A percentile compares a stretch with the other conserved stretches of the same genome.
Conservation (phyloP, 1,140 invertebrate species). For the Cyclargus thomasi region DNA sequence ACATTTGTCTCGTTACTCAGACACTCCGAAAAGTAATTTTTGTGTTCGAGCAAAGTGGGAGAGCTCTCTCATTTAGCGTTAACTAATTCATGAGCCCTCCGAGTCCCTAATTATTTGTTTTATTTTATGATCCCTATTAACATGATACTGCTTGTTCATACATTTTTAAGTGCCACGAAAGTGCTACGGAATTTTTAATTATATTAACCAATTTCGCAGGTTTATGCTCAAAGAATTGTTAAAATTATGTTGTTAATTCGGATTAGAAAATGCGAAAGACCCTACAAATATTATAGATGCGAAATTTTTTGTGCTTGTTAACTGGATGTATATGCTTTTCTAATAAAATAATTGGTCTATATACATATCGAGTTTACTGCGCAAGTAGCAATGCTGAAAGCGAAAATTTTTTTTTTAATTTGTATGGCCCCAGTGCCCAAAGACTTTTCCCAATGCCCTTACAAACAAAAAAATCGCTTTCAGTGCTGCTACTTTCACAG, state of each 20-base stretch:
- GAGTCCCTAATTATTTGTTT: slow-evolving; percentile 63
- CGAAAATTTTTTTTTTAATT: no score
- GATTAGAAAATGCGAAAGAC: no score
- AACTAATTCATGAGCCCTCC: slow-evolving; percentile 65
- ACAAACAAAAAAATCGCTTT: no score
- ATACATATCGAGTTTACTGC: no score
- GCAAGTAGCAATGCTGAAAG: no score
- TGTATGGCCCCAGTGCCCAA: no score
- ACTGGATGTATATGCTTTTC: no score
- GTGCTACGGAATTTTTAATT: slow-evolving; percentile 50
- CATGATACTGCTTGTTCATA: slow-evolving; percentile 49
- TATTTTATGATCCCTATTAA: slow-evolving; percentile 68
- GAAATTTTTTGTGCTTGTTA: no score
- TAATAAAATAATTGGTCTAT: no score
- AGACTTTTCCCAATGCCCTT: no score
- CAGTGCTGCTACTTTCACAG: no score
- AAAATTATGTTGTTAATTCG: slow-evolving; percentile 5
- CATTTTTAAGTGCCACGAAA: slow-evolving; percentile 49
- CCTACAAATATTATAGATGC: no score
- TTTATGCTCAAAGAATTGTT: slow-evolving; percentile 9
- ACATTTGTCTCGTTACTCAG: background rate
- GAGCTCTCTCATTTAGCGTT: slow-evolving; percentile 17
- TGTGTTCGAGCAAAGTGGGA: background rate
- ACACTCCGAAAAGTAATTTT: background rate
- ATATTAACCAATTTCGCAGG: slow-evolving; percentile 29